These are phyloP conservation scores for Rhagonycha fulva DNA, from an alignment of 2,888 invertebrate species.

Conservation along the genomic window DNA sequence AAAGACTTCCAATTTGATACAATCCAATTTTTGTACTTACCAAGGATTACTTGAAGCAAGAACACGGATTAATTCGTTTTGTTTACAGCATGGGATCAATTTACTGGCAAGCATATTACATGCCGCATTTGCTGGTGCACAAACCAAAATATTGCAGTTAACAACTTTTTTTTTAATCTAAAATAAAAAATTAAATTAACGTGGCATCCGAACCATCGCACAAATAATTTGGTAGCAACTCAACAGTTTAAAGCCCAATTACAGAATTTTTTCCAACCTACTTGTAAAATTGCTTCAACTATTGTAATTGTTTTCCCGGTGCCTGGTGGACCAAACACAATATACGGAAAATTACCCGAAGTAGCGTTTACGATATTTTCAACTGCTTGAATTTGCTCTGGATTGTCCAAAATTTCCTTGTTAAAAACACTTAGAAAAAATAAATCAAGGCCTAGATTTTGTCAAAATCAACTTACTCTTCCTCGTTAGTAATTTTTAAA, in stretches of 20 bases:
- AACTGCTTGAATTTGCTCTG: conserved; percentile 69
- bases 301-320: conserved; percentile 77
- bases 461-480: conserved; percentile 14
- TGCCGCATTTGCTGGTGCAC: conserved; percentile 73
- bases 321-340: conserved; percentile 88
- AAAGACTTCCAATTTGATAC: neutral
- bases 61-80: conserved; percentile 56
- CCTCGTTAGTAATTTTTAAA: neutral
- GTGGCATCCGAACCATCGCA: neutral
- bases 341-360: conserved; percentile 71
- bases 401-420: conserved; percentile 57
- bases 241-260: too few species aligned
- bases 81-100: conserved; percentile 39
- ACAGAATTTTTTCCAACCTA: conserved; percentile 43
- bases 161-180: conserved; percentile 44
- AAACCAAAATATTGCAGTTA: conserved; percentile 61
- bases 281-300: conserved; percentile 72
- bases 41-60: conserved; percentile 52
- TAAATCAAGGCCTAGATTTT: neutral
- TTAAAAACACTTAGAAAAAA: conserved; percentile 47
- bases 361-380: conserved; percentile 67
- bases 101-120: conserved; percentile 67
- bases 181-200: neutral
- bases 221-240: neutral
- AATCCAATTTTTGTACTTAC: conserved; percentile 40